These are phyloP conservation scores for Poecilobothrus nobilitatus DNA, from an alignment of 2,888 invertebrate species.

Conservation along the genomic window DNA sequence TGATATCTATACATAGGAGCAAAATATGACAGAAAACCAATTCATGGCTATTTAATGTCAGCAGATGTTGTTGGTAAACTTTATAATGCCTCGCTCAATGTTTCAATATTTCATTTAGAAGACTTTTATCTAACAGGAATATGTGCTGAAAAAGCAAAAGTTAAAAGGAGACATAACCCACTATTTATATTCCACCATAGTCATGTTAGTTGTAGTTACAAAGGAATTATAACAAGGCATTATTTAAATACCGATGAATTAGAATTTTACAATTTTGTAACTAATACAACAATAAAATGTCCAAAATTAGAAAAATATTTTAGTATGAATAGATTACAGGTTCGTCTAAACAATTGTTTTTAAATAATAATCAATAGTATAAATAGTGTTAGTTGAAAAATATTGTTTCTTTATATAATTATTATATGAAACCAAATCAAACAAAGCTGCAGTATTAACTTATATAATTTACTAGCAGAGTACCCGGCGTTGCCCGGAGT, in stretches of 20 bases:
- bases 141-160: conserved; percentile 52
- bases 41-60: conserved; percentile 69
- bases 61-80: conserved; percentile 56
- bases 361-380: conserved; percentile 16
- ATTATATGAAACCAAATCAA: neutral
- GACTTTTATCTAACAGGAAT: conserved; percentile 73
- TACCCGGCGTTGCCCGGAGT: too few relatives aligned
- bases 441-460: neutral
- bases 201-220: conserved; percentile 46
- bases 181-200: conserved; percentile 49
- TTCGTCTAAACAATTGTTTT: conserved; percentile 27
- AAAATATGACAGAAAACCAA: too few relatives aligned
- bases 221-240: conserved; percentile 50
- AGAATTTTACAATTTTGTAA: conserved; percentile 38
- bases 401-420: neutral
- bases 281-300: conserved; percentile 36
- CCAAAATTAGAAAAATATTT: conserved; percentile 37
- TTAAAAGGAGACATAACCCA: conserved; percentile 55
- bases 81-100: conserved; percentile 57
- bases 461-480: too few relatives aligned
- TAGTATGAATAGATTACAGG: conserved; percentile 27
- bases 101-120: conserved; percentile 66
- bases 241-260: conserved; percentile 47
- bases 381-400: neutral
- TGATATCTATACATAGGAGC: too few relatives aligned